phyloP scores from a whole-genome alignment of 1,140 invertebrate genomes.

The Radopholus similis region DNA sequence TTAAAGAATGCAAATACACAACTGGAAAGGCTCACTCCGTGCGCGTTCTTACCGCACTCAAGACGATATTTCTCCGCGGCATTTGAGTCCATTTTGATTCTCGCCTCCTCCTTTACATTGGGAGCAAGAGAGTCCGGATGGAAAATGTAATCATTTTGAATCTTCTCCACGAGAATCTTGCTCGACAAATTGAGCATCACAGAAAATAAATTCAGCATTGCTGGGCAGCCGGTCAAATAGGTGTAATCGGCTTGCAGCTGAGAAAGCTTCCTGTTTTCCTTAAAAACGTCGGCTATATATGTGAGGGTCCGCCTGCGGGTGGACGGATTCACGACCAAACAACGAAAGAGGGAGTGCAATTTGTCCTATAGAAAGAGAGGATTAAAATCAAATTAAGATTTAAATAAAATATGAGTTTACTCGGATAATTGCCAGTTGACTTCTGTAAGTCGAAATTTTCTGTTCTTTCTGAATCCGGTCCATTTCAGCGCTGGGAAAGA shows the following conservation, averaged over 20 bases:
- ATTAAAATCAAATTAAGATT: slow-evolving; percentile 7
- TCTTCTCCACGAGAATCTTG: slow-evolving; percentile 69
- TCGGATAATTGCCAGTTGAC: slow-evolving; percentile 4
- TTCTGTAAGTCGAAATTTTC: slow-evolving; percentile 27
- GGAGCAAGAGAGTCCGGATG: slow-evolving; percentile 75
- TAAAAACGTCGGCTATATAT: slow-evolving; percentile 74
- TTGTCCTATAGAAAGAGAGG: slow-evolving; percentile 62
- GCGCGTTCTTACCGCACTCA: slow-evolving; percentile 67
- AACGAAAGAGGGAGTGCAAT: slow-evolving; percentile 77
- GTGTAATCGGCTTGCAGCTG: slow-evolving; percentile 79
- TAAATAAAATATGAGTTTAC: slow-evolving; percentile 2
- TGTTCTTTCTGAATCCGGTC: not conserved
- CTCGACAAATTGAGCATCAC: slow-evolving; percentile 80
- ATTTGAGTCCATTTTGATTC: slow-evolving; percentile 75
- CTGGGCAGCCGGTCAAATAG: slow-evolving; percentile 80
- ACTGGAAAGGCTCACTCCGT: not conserved
- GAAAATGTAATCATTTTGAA: slow-evolving; percentile 82
- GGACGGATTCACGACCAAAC: slow-evolving; percentile 74
- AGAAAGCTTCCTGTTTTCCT: slow-evolving; percentile 77
- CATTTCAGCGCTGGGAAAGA: slow-evolving; percentile 19
- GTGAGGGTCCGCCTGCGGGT: slow-evolving; percentile 73
- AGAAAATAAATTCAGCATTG: slow-evolving; percentile 85
- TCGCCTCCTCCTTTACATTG: slow-evolving; percentile 77
- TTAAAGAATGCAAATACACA: not conserved
- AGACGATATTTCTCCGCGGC: slow-evolving; percentile 75